Evolutionary conservation across 1,140 invertebrate genomes (phyloP), one percentile per base, ranked within the genome.

Genomic region (Caenorhabditis elegans): DNA sequence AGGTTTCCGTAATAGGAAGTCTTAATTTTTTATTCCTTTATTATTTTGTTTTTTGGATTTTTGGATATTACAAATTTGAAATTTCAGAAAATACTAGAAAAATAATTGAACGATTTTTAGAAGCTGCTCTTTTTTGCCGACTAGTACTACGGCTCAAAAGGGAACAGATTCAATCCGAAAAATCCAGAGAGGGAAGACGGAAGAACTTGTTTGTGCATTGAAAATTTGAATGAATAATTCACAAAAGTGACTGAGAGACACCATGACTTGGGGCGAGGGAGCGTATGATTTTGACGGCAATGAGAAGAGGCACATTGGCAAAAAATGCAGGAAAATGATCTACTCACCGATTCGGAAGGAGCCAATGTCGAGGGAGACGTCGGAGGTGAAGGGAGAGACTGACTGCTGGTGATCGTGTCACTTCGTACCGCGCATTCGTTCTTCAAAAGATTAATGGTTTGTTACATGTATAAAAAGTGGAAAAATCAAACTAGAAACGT

Each of bases 211-310:
- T 43, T 43, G 60, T 70, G 60, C 28, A 70, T 70, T 70, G 34
- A 70, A 70, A 36, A 70, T 70, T 70, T 70, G 22, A 31, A 55
- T 47, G 48, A 49, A 77, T 77, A 77, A 51, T 77, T 77, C 46
- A 49, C n/a, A 34, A 34, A 49, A 49, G 49, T 49, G 47, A 77
- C 46, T 48, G 46, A 39, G 34, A 19, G 60, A 19, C 6, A 70
- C 6, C 22, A n/a, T n/a, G n/a, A n/a, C n/a, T n/a, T n/a, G n/a
- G n/a, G n/a, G 60, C 28, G 28, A 34, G 22, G 31, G 17, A 49
- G 15, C 36, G 28, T 26, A 51, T 49, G 76, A 77, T n/a, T 49
- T 51, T 51, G 47, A 77, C 39, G 76, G 46, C 0, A 76, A 76
- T n/a, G 65, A 46, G 46, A 76, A 31, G 19, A 11, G 51, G 11